Conservation (phyloP, 2,888 invertebrate species). For the Lycocerus yunnanus region DNA sequence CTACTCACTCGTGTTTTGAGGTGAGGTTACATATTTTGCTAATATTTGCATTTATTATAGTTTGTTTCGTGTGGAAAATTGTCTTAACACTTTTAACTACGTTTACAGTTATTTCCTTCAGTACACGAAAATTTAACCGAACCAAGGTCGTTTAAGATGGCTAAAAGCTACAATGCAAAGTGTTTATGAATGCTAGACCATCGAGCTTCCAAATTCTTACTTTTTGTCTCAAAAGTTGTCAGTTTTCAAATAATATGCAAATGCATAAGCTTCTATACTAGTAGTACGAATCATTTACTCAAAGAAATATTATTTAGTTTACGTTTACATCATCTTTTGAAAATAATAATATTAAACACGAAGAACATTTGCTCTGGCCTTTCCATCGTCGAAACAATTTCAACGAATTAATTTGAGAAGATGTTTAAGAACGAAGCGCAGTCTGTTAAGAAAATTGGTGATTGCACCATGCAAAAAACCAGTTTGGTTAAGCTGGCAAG, state of each 20-base stretch:
- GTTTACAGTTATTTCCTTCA: not conserved
- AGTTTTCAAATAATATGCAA: no score
- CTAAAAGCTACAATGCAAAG: no score
- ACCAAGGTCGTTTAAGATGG: not conserved
- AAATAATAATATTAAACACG: not conserved
- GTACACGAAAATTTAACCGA: not conserved
- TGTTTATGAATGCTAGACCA: no score
- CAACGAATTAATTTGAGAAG: not conserved
- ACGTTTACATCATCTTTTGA: no score
- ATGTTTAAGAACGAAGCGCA: not conserved
- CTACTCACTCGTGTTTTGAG: constrained; percentile 5
- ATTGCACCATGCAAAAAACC: constrained; percentile 3
- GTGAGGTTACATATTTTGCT: constrained; percentile 11
- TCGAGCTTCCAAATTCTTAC: no score
- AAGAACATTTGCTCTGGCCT: not conserved
- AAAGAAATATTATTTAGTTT: no score
- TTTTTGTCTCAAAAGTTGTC: no score
- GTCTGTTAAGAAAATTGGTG: not conserved
- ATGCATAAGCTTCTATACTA: no score
- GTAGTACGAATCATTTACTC: no score
- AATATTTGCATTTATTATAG: constrained; percentile 10
- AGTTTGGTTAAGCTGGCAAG: constrained; percentile 20
- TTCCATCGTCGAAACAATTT: not conserved
- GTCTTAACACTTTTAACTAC: not conserved
- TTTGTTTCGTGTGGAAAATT: not conserved